These are phyloP conservation scores for Paralichthys olivaceus DNA, from an alignment of 2,113 vertebrate genomes.

Conservation along the genomic window DNA sequence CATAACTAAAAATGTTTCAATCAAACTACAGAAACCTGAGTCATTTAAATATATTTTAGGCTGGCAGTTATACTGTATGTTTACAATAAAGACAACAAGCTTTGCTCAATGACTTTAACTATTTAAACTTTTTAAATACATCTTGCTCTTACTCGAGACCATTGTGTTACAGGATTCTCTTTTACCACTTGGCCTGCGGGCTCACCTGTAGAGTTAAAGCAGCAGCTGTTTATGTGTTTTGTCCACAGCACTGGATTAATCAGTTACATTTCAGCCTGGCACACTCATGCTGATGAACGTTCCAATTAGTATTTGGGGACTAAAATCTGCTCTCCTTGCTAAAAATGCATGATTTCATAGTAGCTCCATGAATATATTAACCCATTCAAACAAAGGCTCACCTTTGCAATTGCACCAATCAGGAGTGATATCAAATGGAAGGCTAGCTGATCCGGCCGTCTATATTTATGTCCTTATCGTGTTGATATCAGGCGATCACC, in stretches of 20 bases:
- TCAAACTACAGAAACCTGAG: no score
- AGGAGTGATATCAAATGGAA: constrained; percentile 17
- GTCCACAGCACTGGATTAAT: constrained; percentile 33
- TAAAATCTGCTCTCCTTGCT: constrained; percentile 56
- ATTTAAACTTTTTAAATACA: no score
- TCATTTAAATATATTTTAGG: no score
- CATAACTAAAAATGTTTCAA: no score
- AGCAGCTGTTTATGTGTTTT: constrained; percentile 14
- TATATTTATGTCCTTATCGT: constrained; percentile 32
- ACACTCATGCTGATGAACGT: constrained; percentile 51
- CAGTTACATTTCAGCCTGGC: constrained; percentile 34
- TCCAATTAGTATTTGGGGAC: constrained; percentile 52
- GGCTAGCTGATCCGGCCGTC: constrained; percentile 17
- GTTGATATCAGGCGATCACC: constrained; percentile 44
- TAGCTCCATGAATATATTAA: constrained; percentile 48
- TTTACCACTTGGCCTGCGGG: constrained; percentile 1
- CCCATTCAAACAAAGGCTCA: constrained; percentile 68
- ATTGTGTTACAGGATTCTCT: background rate
- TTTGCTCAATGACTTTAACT: no score
- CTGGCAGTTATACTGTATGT: no score
- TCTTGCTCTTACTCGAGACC: no score
- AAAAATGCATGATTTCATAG: constrained; percentile 67
- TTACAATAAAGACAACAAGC: no score
- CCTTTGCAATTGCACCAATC: constrained; percentile 62
- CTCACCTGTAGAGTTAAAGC: constrained; percentile 24